A percentile compares a stretch with the other conserved stretches of the same genome.
Conservation (phyloP, 92 coral and sea anemone species). For the Bergia puertoricense region DNA sequence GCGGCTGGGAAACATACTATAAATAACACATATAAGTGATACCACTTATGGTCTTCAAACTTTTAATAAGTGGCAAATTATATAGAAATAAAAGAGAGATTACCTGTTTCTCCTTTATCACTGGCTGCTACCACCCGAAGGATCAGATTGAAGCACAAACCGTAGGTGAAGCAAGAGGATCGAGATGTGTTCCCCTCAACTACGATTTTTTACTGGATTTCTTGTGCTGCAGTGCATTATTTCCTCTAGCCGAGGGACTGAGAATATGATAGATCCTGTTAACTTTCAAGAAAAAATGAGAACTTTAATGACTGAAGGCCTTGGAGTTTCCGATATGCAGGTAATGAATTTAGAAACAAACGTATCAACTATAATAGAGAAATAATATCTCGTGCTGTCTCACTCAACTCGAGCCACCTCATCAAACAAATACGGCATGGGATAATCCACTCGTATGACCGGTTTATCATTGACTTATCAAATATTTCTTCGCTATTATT, state of each 20-base stretch:
- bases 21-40: background rate
- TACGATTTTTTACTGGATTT: background rate
- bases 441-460: too few relatives aligned
- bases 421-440: too few relatives aligned
- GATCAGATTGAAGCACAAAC: background rate
- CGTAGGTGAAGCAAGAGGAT: background rate
- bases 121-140: background rate
- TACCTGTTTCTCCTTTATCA: background rate
- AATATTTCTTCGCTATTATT: too few relatives aligned
- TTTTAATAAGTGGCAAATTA: too few relatives aligned
- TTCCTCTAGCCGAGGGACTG: background rate
- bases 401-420: too few relatives aligned
- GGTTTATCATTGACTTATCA: too few relatives aligned
- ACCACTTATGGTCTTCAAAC: background rate
- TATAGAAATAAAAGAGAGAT: too few relatives aligned
- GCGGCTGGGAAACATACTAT: background rate
- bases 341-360: background rate
- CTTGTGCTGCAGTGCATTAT: background rate
- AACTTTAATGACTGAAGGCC: conserved; percentile 43
- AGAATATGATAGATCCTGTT: conserved; percentile 6
- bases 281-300: conserved; percentile 13
- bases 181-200: background rate
- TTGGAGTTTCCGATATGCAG: conserved; percentile 43
- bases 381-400: too few relatives aligned
- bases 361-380: background rate